Evolutionary conservation across 2,113 vertebrate species (phyloP), one percentile per base, ranked within the genome.

Genomic region (Hippocampus mohnikei): DNA sequence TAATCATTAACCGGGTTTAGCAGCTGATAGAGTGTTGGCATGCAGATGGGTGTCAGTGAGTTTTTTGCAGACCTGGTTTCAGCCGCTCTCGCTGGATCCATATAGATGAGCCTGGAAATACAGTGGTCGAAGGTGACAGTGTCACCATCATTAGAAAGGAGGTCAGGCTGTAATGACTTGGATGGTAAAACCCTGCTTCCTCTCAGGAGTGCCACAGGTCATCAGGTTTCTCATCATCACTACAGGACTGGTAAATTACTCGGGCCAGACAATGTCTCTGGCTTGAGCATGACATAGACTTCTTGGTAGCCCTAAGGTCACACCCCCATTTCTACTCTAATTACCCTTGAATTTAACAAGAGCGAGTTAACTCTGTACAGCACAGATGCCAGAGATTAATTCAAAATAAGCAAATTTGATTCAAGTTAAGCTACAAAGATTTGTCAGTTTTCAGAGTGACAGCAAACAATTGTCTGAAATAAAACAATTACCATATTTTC

Each of bases 91-190:
- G 70, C 78, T 72, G 66, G 77, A 74, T 50, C 83, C 87, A 85
- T 90, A 86, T 78, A 71, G 77, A 89, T 87, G 83, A 87, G 81
- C 76, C 11, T 20, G 50, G 70, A 21, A 8, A 71, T 63, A 50
- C 74, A 73, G 78, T 61, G 21, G 55, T 68, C 58, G 41, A 66
- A 74, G 85, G 79, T 71, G 61, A 73, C 53, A 25, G 72, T 72
- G 78, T 79, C 29, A 59, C 44, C 15, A 79, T 81, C 77, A 78
- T 85, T 79, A 78, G 75, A 76, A 40, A 56, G n/a, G 83, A 86
- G 64, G 76, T 81, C 73, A 82, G 61, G 63, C 81, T 79, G 78
- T 89, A 88, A 83, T 90, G 83, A 70, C 62, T 92, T 88, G 88
- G 83, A 83, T 81, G 53, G 65, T 84, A 77, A 85, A 69, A 70